These are phyloP conservation scores for Anguilla marmorata DNA, from an alignment of 2,797 vertebrate species.

Conservation along the genomic window DNA sequence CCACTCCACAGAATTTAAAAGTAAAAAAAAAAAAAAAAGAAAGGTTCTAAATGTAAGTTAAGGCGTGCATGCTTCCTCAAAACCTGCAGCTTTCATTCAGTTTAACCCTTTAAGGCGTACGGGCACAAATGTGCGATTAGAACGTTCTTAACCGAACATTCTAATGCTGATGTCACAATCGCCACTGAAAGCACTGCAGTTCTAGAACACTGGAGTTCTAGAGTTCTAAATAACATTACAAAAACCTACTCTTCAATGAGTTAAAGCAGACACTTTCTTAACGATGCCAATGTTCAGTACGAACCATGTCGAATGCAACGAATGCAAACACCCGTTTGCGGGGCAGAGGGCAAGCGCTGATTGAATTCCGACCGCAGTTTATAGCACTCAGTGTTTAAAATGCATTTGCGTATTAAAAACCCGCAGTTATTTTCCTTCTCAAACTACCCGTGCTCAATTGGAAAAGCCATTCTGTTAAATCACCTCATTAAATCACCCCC, in stretches of 20 bases:
- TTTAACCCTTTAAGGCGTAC: too few species aligned
- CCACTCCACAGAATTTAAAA: neutral
- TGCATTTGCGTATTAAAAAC: conserved; percentile 8
- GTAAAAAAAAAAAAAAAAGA: too few species aligned
- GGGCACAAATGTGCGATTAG: too few species aligned
- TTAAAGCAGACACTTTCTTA: too few species aligned
- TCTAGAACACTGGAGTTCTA: too few species aligned
- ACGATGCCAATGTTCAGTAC: neutral
- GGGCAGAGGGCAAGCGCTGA: neutral
- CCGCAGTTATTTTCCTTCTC: conserved; percentile 5
- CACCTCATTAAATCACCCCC: neutral
- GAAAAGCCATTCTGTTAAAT: neutral
- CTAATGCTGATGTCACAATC: too few species aligned
- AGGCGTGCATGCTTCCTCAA: neutral
- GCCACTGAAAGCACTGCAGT: too few species aligned
- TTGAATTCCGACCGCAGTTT: neutral
- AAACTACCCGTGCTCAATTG: neutral
- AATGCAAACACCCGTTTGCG: neutral
- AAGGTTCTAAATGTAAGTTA: neutral
- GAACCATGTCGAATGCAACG: neutral
- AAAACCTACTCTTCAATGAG: too few species aligned
- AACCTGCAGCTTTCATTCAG: neutral
- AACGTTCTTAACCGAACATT: too few species aligned
- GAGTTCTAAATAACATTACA: too few species aligned
- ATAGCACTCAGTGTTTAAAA: neutral